Conservation (phyloP, 2,113 vertebrate genomes). For the Gambusia affinis region DNA sequence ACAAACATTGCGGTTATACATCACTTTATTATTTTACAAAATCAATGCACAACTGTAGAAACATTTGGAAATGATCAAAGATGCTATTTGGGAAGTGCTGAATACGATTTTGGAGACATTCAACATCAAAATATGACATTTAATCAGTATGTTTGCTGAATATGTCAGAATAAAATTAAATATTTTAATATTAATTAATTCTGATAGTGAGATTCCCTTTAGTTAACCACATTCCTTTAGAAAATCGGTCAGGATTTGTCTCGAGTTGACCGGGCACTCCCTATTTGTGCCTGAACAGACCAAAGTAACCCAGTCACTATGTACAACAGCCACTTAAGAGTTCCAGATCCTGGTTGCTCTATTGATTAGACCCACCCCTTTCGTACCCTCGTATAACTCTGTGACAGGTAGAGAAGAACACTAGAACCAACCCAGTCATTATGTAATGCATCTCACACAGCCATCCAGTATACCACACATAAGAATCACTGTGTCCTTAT, state of each 20-base stretch:
- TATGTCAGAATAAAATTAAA: background rate
- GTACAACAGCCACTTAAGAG: constrained; percentile 13
- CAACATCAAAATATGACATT: too few relatives aligned
- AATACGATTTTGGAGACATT: too few relatives aligned
- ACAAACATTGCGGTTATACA: too few relatives aligned
- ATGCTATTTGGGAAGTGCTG: too few relatives aligned
- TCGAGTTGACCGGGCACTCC: background rate
- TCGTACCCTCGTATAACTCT: constrained; percentile 62
- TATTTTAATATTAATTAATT: background rate
- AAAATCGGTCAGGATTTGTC: background rate
- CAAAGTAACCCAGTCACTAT: background rate
- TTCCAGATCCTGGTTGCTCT: constrained; percentile 35
- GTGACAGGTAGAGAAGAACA: constrained; percentile 39
- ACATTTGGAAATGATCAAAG: too few relatives aligned
- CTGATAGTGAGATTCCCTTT: background rate
- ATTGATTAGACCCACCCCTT: constrained; percentile 45
- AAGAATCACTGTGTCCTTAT: constrained; percentile 56
- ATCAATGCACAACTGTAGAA: too few relatives aligned
- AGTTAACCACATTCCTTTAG: background rate
- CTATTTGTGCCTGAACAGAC: background rate
- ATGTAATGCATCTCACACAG: constrained; percentile 40
- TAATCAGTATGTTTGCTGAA: background rate
- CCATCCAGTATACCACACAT: constrained; percentile 38
- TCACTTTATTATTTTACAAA: too few relatives aligned
- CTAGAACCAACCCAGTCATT: constrained; percentile 35